A percentile compares a stretch with the other conserved stretches of the same genome.
Conservation (phyloP, 2,888 invertebrate genomes). For the Heteromyza rotundicornis region DNA sequence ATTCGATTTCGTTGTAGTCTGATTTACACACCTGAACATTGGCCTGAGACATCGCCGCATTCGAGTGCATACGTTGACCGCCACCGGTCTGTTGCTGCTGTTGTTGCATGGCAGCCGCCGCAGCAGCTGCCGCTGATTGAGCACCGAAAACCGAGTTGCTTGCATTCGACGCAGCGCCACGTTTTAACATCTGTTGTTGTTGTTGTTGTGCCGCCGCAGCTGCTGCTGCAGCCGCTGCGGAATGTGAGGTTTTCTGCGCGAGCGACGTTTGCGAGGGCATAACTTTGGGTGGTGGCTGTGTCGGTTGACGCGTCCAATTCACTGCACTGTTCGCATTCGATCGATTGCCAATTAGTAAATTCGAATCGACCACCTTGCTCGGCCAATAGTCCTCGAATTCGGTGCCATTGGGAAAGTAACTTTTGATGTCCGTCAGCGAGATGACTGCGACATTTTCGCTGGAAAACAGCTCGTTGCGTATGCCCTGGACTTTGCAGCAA, state of each 20-base stretch:
- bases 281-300: slow-evolving; percentile 70
- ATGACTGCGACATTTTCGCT: slow-evolving; percentile 91
- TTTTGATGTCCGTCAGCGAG: slow-evolving; percentile 86
- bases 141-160: slow-evolving; percentile 40
- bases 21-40: slow-evolving; percentile 54
- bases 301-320: slow-evolving; percentile 81
- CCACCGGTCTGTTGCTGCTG: slow-evolving; percentile 41
- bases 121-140: slow-evolving; percentile 49
- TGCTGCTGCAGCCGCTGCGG: slow-evolving; percentile 36
- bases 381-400: slow-evolving; percentile 95
- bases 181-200: slow-evolving; percentile 49
- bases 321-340: slow-evolving; percentile 66
- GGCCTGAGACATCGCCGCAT: slow-evolving; percentile 58
- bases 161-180: slow-evolving; percentile 42
- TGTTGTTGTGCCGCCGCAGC: slow-evolving; percentile 38
- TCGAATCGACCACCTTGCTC: slow-evolving; percentile 83
- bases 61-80: slow-evolving; percentile 47
- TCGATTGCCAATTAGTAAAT: slow-evolving; percentile 75
- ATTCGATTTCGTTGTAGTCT: too few relatives aligned
- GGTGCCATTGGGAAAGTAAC: slow-evolving; percentile 88
- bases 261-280: slow-evolving; percentile 39
- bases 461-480: slow-evolving; percentile 87
- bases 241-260: slow-evolving; percentile 37
- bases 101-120: slow-evolving; percentile 59
- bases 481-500: slow-evolving; percentile 93